Evolutionary conservation across 2,888 invertebrate genomes (phyloP).

Genomic region (Eristalis pertinax): DNA sequence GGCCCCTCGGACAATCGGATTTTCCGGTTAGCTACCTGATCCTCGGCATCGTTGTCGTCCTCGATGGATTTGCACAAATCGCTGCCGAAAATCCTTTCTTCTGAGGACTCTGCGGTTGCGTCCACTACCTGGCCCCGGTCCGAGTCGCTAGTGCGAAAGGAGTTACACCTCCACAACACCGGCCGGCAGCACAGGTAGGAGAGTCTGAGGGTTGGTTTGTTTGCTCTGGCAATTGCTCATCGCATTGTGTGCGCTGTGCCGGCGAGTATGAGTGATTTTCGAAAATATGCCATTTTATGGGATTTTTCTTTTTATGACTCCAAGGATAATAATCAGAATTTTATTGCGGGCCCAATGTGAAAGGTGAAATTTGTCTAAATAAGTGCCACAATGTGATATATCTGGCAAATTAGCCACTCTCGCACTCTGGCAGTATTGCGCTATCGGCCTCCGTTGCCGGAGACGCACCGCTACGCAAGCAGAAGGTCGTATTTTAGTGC

Average conservation of each 20-base stretch:
- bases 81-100: constrained; percentile 38
- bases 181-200: constrained; percentile 45
- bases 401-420: constrained; percentile 35
- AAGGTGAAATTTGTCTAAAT: constrained; percentile 45
- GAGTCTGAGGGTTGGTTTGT: constrained; percentile 64
- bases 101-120: constrained; percentile 36
- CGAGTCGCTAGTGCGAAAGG: constrained; percentile 62
- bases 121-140: constrained; percentile 3
- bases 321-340: constrained; percentile 68
- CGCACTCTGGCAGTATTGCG: neutral
- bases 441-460: neutral
- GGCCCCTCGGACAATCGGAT: constrained; percentile 61
- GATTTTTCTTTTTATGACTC: constrained; percentile 44
- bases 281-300: constrained; percentile 56
- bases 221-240: constrained; percentile 55
- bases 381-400: constrained; percentile 29
- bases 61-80: constrained; percentile 53
- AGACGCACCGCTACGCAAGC: neutral
- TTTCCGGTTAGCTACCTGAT: constrained; percentile 65
- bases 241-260: constrained; percentile 26
- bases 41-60: neutral
- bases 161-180: constrained; percentile 65
- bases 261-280: constrained; percentile 56
- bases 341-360: constrained; percentile 52
- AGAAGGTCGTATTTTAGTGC: constrained; percentile 22